These are phyloP conservation scores for Schlechtendalia chinensis DNA, from an alignment of 1,140 invertebrate genomes.

Conservation along the genomic window DNA sequence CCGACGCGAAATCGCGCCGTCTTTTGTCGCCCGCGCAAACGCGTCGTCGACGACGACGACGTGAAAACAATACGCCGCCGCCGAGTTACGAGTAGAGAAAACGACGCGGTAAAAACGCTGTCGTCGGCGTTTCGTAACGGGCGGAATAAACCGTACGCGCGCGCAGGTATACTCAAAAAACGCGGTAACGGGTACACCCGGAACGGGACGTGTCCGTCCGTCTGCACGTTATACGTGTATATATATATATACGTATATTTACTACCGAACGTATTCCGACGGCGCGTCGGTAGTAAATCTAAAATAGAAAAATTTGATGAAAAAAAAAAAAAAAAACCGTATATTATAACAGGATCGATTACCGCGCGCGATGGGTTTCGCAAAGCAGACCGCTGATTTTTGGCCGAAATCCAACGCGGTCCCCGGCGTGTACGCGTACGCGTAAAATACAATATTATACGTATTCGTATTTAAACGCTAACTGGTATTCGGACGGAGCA, in stretches of 20 bases:
- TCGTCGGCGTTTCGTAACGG: not conserved
- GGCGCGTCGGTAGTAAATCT: not conserved
- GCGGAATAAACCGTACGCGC: too few species aligned
- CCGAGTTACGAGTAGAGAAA: too few species aligned
- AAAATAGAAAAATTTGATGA: constrained; percentile 9
- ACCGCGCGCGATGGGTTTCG: constrained; percentile 15
- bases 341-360: constrained; percentile 42
- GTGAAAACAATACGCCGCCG: too few species aligned
- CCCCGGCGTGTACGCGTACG: not conserved
- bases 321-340: constrained; percentile 17
- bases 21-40: not conserved
- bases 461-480: not conserved
- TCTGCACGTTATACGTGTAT: not conserved
- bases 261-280: not conserved
- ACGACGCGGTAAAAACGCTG: too few species aligned
- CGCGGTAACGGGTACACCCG: not conserved
- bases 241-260: not conserved
- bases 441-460: not conserved
- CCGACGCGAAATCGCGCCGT: not conserved
- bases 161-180: not conserved
- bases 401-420: constrained; percentile 17
- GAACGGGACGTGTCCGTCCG: too few species aligned
- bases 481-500: not conserved
- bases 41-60: too few species aligned
- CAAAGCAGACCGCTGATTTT: constrained; percentile 25